A percentile compares a stretch with the other conserved stretches of the same genome.
Evolutionary conservation across 2,113 vertebrate genomes (phyloP).

Genomic region (Daboia siamensis): DNA sequence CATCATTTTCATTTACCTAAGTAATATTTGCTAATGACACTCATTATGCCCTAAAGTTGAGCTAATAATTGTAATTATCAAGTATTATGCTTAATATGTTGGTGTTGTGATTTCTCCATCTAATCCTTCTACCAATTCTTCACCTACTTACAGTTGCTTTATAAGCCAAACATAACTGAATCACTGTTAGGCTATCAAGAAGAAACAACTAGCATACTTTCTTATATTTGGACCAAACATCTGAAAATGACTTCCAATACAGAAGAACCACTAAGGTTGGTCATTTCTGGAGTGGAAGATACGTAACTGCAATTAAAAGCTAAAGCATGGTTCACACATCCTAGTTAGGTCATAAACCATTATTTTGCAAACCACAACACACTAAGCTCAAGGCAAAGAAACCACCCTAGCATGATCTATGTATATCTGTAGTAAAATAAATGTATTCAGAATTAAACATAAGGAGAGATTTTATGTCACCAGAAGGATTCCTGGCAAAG

Average conservation of each 20-base stretch:
- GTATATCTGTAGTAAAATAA: not conserved
- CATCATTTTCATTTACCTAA: not conserved
- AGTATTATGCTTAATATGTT: conserved; percentile 7
- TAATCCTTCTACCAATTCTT: not conserved
- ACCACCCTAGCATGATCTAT: not conserved
- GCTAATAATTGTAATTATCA: conserved; percentile 10
- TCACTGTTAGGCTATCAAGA: not conserved
- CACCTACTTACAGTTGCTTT: not conserved
- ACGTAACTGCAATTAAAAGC: not conserved
- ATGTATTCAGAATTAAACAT: not conserved
- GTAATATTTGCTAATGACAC: not conserved
- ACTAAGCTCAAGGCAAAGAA: not conserved
- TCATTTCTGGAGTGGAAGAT: not conserved
- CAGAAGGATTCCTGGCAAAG: not conserved
- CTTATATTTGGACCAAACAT: not conserved
- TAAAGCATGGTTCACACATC: not conserved
- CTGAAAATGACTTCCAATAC: not conserved
- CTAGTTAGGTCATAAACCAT: not conserved
- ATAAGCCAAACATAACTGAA: not conserved
- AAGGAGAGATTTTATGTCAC: not conserved
- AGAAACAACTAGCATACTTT: not conserved
- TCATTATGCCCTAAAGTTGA: conserved; percentile 22
- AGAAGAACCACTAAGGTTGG: not conserved
- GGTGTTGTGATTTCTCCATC: not conserved
- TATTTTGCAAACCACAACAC: not conserved